phyloP scores from a whole-genome alignment of 2,113 vertebrate genomes.

The Lonchura striata region DNA sequence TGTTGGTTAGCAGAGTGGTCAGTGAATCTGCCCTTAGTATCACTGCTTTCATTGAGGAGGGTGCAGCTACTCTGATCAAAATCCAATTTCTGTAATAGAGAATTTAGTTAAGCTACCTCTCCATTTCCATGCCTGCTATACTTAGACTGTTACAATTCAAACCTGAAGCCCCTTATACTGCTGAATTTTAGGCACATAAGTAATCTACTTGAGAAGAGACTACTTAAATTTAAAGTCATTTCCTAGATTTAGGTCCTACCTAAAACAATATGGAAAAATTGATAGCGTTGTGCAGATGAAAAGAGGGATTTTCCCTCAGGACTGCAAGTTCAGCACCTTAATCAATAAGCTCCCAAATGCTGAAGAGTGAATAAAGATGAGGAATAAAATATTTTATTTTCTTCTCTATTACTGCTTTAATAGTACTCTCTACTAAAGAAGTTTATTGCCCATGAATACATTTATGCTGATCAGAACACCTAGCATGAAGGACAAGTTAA shows the following conservation, averaged over 20 bases:
- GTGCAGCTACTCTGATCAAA: neutral
- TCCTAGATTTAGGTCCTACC: neutral
- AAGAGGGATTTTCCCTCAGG: neutral
- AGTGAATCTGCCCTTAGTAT: neutral
- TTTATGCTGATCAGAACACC: neutral
- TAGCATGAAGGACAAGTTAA: constrained; percentile 37
- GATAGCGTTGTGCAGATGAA: neutral
- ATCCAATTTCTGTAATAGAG: neutral
- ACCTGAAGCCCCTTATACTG: neutral
- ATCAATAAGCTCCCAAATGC: neutral
- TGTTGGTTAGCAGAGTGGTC: neutral
- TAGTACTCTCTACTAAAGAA: constrained; percentile 19
- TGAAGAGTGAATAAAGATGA: constrained; percentile 25
- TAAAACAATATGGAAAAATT: neutral
- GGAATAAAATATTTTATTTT: constrained; percentile 45
- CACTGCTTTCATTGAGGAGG: neutral
- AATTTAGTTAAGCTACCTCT: neutral
- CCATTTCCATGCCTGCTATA: neutral
- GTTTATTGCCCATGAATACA: constrained; percentile 20
- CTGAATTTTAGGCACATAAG: neutral
- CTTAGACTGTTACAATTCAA: neutral
- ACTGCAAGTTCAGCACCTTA: neutral
- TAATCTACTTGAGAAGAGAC: neutral
- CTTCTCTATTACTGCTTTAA: constrained; percentile 15
- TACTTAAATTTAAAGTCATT: neutral